Evolutionary conservation across 2,797 vertebrate genomes (phyloP), one percentile per base, ranked within the genome.

Genomic region (Poecile montanus): DNA sequence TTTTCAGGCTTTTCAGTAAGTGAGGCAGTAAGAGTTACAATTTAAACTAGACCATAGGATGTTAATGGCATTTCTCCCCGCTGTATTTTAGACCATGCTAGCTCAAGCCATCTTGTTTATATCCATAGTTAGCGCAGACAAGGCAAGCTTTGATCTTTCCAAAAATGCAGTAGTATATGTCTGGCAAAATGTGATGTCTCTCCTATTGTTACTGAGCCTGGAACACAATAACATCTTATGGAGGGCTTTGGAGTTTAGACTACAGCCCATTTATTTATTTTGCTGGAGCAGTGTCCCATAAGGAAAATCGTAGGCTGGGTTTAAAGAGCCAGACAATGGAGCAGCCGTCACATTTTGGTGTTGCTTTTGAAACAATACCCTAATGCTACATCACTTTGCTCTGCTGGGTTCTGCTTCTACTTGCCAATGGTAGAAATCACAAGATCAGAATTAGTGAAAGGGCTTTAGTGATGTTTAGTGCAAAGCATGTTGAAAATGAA

Each of bases 281-380:
- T 96, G 84, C 65, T 83, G 73, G 62, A 79, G 87, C 94, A 94
- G 67, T 89, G 90, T 95, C 90, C 95, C 93, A 94, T 89, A 96
- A 97, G 92, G 87, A 85, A 93, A 95, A 96, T 86, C 50, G 71
- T 68, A 40, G 62, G 70, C 93, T 94, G 93, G 74, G 85, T 97
- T 96, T 95, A 92, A 91, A 97, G 74, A 95, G 42, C 50, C 91
- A 91, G 78, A 92, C 91, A 96, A 93, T 93, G 82, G 79, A 95
- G 92, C 83, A 93, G 65, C 91, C 11, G 25, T 93, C 88, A 91
- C 93, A 93, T 94, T 94, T 94, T 85, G 89, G 94, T 94, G 93
- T 96, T 97, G 89, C 91, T 95, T 96, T 96, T 96, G 89, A 90
- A 96, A 96, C 74, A 97, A 96, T 91, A 87, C 85, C 45, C 79